Evolutionary conservation across 2,113 vertebrate species (phyloP).

Genomic region (Alligator sinensis): DNA sequence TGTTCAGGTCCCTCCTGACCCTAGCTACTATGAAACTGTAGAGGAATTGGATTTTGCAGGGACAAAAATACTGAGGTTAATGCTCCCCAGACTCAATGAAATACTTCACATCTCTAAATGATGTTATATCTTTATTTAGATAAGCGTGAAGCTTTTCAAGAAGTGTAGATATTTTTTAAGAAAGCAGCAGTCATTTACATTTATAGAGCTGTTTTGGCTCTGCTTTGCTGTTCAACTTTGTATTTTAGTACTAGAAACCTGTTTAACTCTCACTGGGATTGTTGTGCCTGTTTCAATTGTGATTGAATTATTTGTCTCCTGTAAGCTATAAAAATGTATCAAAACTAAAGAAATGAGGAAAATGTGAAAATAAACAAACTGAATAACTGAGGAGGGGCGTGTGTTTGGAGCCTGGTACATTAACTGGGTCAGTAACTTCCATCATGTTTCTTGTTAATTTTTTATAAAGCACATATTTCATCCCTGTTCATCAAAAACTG

Average conservation of each 20-base stretch:
- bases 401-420: neutral
- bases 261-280: neutral
- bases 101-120: neutral
- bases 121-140: neutral
- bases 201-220: neutral
- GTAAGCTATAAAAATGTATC: neutral
- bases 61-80: neutral
- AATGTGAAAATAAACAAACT: neutral
- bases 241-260: neutral
- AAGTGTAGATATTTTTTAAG: neutral
- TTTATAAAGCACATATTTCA: neutral
- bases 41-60: neutral
- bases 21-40: neutral
- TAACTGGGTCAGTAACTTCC: neutral
- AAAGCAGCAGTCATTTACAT: neutral
- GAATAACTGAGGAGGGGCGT: neutral
- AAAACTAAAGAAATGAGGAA: slow-evolving; percentile 15
- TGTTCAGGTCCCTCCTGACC: too few species aligned
- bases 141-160: neutral
- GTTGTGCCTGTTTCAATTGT: neutral
- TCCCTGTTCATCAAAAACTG: neutral
- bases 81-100: neutral
- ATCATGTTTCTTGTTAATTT: neutral
- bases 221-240: neutral
- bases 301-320: neutral